A percentile compares a stretch with the other conserved stretches of the same genome.
Conservation (phyloP, 2,888 invertebrate species). For the Drosophila melanosoma region DNA sequence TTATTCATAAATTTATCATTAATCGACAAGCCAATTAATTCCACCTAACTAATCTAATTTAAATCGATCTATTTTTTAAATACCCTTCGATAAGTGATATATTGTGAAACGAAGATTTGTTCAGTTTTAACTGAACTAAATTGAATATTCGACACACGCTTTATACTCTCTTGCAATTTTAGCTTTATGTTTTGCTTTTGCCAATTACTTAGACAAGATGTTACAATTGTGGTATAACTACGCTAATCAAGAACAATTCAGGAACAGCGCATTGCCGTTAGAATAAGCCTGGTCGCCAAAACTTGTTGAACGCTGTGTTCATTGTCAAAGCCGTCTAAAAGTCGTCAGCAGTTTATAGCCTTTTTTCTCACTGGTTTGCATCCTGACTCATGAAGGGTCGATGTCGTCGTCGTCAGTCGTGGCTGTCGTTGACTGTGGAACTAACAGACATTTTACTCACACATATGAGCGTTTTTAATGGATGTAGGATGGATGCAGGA, state of each 20-base stretch:
- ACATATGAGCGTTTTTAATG: constrained; percentile 1
- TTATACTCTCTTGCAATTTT: not conserved
- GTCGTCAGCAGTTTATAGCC: constrained; percentile 27
- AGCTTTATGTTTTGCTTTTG: not conserved
- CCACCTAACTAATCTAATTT: too few relatives aligned
- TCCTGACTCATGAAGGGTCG: constrained; percentile 31
- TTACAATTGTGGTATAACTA: not conserved
- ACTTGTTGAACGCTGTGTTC: constrained; percentile 31
- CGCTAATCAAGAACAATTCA: not conserved
- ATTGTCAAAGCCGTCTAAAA: constrained; percentile 31
- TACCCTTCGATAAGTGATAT: not conserved
- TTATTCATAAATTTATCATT: too few relatives aligned
- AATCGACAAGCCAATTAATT: too few relatives aligned
- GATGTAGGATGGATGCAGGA: constrained; percentile 29
- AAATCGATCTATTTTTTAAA: too few relatives aligned
- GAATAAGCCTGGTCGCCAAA: constrained; percentile 25
- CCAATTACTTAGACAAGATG: not conserved
- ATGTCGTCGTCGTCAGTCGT: constrained; percentile 11
- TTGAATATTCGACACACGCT: not conserved
- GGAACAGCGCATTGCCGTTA: constrained; percentile 4
- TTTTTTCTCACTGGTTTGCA: constrained; percentile 28
- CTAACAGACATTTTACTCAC: constrained; percentile 45
- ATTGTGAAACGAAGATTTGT: not conserved
- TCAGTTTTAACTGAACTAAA: not conserved
- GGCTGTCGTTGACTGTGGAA: constrained; percentile 29